Evolutionary conservation across 2,113 vertebrate genomes (phyloP), one percentile per base, ranked within the genome.

Genomic region (Syngnathus floridae): DNA sequence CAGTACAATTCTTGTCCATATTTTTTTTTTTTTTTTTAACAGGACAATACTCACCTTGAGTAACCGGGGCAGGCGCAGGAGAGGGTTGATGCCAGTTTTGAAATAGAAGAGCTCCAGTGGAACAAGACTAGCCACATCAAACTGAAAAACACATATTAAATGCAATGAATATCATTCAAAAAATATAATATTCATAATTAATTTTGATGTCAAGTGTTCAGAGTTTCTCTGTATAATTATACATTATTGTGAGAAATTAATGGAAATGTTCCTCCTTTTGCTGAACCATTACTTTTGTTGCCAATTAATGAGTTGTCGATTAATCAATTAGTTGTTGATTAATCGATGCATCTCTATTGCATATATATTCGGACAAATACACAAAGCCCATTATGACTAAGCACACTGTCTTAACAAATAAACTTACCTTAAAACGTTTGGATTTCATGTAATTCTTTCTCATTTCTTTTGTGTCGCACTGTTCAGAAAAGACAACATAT

Each of bases 31-130:
- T 59, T 2, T n/a, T 19, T 43, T 19, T 4, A 1, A 11, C 7
- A 14, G 7, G 10, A 26, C 22, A 46, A 56, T 8, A 21, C 74
- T 74, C 72, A 94, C 97, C 94, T 98, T 99, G 58, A 99, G 85
- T 56, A 96, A 89, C 52, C 97, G 90, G 41, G 95, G 95, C 59
- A 98, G 82, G 2, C 97, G 94, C 38, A 99, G 87, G 19, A 98
- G 89, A 0, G 96, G 91, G 54, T 95, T 95, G 69, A 98, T 84
- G 0, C 97, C 97, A 0, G 93, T 84, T 85, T 91, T 93, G 73
- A 99, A 88, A 78, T 98, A 99, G 62, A 98, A 89, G 13, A 99
- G 73, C 77, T 99, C 97, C 86, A 99, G 74, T 0, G 97, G 97
- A 64, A 96, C 75, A 31, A 99, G 93, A 72, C 93, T 94, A 72